Evolutionary conservation across 2,113 vertebrate species (phyloP), one percentile per base, ranked within the genome.

Genomic region (Callospermophilus lateralis): DNA sequence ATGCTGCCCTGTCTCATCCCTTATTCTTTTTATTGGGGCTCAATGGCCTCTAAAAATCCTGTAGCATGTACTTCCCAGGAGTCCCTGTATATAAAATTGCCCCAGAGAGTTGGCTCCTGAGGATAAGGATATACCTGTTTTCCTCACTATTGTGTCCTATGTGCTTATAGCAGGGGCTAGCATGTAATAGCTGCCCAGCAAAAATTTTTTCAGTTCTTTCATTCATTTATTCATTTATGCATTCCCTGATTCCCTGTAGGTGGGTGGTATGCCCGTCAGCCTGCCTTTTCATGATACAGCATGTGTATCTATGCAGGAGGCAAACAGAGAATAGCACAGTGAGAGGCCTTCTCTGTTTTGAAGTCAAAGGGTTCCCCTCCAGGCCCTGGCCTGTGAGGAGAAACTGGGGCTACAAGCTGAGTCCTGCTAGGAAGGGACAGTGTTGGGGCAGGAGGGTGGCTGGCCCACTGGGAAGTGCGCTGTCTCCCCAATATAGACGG

Each of bases 241-340:
- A 53, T 63, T 30, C 42, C 16, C 32, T n/a, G 16, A 81, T 48
- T 84, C 61, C 55, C 10, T 8, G 22, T 65, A 30, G 72, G 22
- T 32, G n/a, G 34, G 16, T 39, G 53, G 39, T 34, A 12, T 65
- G 30, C 2, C 39, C n/a, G 11, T 87, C 70, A 0, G 45, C 63
- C 83, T 51, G 8, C 55, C 1, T 1, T 53, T 84, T 93, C 26
- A 4, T 3, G 45, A n/a, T 3, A 3, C n/a, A 10, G 17, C 8
- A 6, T 77, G 39, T 53, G 16, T 19, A 34, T 24, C n/a, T 84
- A 24, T 76, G 26, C 2, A 58, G 58, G 42, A 77, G 67, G 67
- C 0, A 0, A 39, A n/a, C 1, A 11, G 19, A n/a, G 32, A 87
- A 32, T 4, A 1, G 15, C 65, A 4, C 2, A 26, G 32, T 12